Conservation (phyloP, 1,140 invertebrate genomes). For the Holotrichia oblita region DNA sequence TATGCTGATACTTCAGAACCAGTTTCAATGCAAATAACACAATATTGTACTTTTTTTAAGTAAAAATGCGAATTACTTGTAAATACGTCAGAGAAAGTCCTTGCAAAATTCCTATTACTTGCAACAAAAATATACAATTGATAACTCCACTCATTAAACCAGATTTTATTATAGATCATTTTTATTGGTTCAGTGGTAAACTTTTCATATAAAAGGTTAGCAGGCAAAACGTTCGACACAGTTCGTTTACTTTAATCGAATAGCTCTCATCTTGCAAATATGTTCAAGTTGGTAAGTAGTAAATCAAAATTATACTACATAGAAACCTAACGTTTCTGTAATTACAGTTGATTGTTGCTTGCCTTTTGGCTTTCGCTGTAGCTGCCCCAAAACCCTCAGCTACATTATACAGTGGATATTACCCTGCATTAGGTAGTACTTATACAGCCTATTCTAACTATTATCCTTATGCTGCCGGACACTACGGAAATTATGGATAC, state of each 20-base stretch:
- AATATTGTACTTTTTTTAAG: neutral
- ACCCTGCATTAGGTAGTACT: neutral
- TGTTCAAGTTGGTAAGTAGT: slow-evolving; percentile 4
- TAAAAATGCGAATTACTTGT: neutral
- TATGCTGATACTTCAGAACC: neutral
- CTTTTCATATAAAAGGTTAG: neutral
- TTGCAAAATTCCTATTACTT: too few relatives aligned
- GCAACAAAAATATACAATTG: neutral
- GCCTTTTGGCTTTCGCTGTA: slow-evolving; percentile 7
- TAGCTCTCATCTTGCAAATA: neutral
- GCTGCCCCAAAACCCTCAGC: slow-evolving; percentile 9
- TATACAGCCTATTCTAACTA: neutral
- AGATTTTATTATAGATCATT: neutral
- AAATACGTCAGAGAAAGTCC: too few relatives aligned
- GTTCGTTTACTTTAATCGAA: neutral
- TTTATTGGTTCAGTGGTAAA: neutral
- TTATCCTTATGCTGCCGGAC: neutral
- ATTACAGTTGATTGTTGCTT: slow-evolving; percentile 6
- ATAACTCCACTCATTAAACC: neutral
- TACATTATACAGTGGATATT: neutral
- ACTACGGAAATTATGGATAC: neutral
- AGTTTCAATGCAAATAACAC: neutral
- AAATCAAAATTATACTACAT: too few relatives aligned
- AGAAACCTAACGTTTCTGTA: neutral
- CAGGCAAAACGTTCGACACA: neutral